Conservation (phyloP, 2,113 vertebrate genomes). For the Sander lucioperca region DNA sequence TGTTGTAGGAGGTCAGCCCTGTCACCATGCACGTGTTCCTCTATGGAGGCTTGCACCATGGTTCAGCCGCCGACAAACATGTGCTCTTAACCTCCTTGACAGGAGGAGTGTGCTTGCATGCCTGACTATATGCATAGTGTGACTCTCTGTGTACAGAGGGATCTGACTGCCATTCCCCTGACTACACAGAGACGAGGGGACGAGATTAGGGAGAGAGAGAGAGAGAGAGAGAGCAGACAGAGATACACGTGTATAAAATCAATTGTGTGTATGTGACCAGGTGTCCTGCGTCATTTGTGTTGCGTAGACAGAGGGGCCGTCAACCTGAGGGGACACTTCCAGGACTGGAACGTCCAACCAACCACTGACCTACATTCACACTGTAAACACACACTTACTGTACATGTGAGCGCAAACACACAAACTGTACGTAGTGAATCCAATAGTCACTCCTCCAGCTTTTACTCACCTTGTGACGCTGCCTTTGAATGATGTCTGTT, state of each 20-base stretch:
- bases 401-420: neutral
- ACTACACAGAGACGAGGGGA: constrained; percentile 14
- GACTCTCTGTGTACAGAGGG: constrained; percentile 55
- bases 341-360: constrained; percentile 7
- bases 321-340: constrained; percentile 34
- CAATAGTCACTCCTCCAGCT: neutral
- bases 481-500: constrained; percentile 14
- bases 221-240: neutral
- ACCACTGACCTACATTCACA: constrained; percentile 23
- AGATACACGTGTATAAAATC: constrained; percentile 4
- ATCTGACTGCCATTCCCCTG: constrained; percentile 46
- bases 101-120: constrained; percentile 35
- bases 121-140: too few relatives aligned
- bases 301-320: constrained; percentile 2
- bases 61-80: constrained; percentile 58
- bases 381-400: neutral
- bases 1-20: constrained; percentile 57
- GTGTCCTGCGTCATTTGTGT: constrained; percentile 40
- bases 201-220: neutral
- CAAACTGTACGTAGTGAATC: neutral
- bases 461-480: constrained; percentile 28
- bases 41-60: constrained; percentile 24
- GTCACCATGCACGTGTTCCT: constrained; percentile 42
- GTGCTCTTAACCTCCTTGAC: constrained; percentile 75
- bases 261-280: constrained; percentile 22